Evolutionary conservation across 2,797 vertebrate genomes (phyloP), one percentile per base, ranked within the genome.

Genomic region (Neosalanx taihuensis): DNA sequence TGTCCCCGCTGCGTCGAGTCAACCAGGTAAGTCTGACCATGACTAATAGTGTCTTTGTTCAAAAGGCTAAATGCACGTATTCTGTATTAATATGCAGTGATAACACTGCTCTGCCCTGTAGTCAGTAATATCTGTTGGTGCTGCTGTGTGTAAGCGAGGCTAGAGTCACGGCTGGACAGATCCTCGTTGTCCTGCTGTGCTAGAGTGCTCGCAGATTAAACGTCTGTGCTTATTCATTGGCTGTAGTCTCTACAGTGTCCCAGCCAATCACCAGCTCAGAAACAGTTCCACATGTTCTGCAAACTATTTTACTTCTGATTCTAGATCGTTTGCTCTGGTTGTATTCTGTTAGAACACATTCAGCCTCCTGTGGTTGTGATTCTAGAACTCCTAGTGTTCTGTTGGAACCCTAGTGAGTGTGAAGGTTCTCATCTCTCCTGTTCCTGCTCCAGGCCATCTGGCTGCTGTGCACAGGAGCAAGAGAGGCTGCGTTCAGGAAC

Each of bases 401-500:
- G 41, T 46, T 12, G 3, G 41, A 46, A 46, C 51, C 15, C 5
- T 9, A 12, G 41, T 1, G 41, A 46, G 41, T 13, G 1, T 46
- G 41, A 17, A 17, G 49, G 51, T 26, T 0, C 49, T 18, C 53
- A 18, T 1, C 51, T 56, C 17, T 18, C 18, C 17, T 56, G 18
- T 56, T 29, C 30, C 66, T 2, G 0, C 77, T 23, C 4, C 53
- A 96, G 96, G 96, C 96, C 35, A 98, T 98, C 85, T 98, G 96
- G 96, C 91, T 98, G 85, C 89, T 98, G 70, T 97, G 96, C 88
- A 98, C 96, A 0, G 96, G 96, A 1, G 96, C 96, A 56, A 94
- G 96, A 61, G 96, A 98, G 89, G 96, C 96, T 7, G 96, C 96
- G 33, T 98, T 98, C 90, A 92, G 96, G 49, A 98, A 98, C 91